phyloP scores from a whole-genome alignment of 35 echinoderm and acorn worm species.

The Lytechinus variegatus region DNA sequence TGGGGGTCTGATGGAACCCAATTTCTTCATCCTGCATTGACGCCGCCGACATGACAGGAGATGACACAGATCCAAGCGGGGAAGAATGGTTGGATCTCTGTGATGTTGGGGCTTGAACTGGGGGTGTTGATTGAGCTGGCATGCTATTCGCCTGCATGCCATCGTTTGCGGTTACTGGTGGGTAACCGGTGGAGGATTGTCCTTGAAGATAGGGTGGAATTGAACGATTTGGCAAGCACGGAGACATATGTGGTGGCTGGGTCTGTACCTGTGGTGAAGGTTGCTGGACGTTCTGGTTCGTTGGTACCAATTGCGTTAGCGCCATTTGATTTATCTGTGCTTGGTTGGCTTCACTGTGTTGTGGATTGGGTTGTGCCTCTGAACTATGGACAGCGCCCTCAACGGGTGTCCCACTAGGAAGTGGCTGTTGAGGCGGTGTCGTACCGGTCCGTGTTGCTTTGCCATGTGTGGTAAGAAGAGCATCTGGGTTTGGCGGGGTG shows the following conservation, averaged over 20 bases:
- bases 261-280: background rate
- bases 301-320: slow-evolving; percentile 9
- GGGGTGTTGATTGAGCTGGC: background rate
- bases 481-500: slow-evolving; percentile 29
- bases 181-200: slow-evolving; percentile 11
- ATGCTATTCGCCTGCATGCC: background rate
- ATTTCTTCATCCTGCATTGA: slow-evolving; percentile 29
- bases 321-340: slow-evolving; percentile 4
- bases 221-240: slow-evolving; percentile 3
- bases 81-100: slow-evolving; percentile 22
- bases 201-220: background rate
- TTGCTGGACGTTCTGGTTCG: background rate
- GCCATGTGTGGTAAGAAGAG: slow-evolving; percentile 45
- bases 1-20: slow-evolving; percentile 6
- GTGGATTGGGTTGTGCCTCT: background rate
- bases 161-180: background rate
- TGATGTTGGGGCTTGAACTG: background rate
- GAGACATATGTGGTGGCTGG: background rate
- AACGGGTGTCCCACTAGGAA: background rate
- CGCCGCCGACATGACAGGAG: slow-evolving; percentile 15
- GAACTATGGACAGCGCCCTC: background rate
- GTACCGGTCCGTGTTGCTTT: background rate
- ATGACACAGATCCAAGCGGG: background rate
- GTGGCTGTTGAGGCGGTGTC: background rate
- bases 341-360: background rate